Evolutionary conservation across 2,888 invertebrate genomes (phyloP), one percentile per base, ranked within the genome.

Genomic region (Achlya flavicornis): DNA sequence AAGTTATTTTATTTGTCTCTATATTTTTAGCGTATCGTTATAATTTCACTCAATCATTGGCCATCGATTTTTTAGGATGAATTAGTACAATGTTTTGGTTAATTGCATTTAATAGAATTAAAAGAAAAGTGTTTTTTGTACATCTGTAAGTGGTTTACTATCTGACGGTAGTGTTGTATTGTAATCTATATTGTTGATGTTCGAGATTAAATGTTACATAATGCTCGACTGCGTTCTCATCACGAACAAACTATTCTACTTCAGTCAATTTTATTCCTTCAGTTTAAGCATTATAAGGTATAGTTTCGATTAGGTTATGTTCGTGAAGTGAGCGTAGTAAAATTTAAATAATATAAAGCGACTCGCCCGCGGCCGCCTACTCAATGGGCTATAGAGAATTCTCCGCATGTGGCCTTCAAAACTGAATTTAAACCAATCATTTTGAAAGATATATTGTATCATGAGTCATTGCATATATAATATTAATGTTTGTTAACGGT

Each of bases 91-190:
- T 85, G 81, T 76, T 81, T 83, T 77, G 81, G 83, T 86, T 78
- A 86, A 79, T 80, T 90, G 91, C 92, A 92, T 92, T 92, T 92
- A 91, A 83, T 90, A 90, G 87, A 81, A 19, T 75, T 88, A 88
- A 83, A 79, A 71, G 72, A 79, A 74, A 53, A 53, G 53, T 53
- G 53, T 53, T 82, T n/a, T 81, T 81, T 72, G 69, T 79, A 82
- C 70, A 72, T 77, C 71, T 77, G 63, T 78, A 79, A 76, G 72
- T 79, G 77, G 74, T 74, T 80, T 80, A 75, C 67, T 80, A 79
- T 79, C 71, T 63, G 69, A 78, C 67, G 65, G 78, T 79, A 79
- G 76, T 71, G 67, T 75, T 76, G 67, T 72, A 69, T 64, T 63
- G 65, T 67, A 75, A 74, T 73, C 73, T 63, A 73, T 71, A 75